Conservation (phyloP, 2,888 invertebrate species). For the Melanotus villosus region DNA sequence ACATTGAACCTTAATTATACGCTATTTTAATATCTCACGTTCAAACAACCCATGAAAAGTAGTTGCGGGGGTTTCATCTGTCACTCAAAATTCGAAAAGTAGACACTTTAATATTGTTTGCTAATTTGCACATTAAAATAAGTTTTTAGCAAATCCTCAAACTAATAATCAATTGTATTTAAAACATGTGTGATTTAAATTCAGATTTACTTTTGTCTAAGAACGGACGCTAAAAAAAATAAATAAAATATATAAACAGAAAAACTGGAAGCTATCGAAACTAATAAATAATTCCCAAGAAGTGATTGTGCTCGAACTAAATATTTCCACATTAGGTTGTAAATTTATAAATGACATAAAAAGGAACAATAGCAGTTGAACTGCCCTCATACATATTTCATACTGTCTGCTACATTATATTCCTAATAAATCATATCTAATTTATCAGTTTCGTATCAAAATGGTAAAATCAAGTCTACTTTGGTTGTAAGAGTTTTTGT, state of each 20-base stretch:
- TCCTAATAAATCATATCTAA: conserved; percentile 34
- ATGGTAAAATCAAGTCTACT: conserved; percentile 27
- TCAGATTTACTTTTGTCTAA: too few relatives aligned
- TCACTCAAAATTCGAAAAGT: conserved; percentile 13
- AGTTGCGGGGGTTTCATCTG: conserved; percentile 25
- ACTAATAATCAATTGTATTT: too few relatives aligned
- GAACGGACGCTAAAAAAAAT: too few relatives aligned
- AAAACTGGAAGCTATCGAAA: conserved; percentile 1
- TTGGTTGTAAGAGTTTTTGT: neutral
- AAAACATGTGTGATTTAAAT: too few relatives aligned
- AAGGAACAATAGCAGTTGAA: conserved; percentile 34
- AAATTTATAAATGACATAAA: conserved; percentile 27
- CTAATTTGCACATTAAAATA: conserved; percentile 1
- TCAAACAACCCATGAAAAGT: conserved; percentile 1
- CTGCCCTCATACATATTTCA: conserved; percentile 35
- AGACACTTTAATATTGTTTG: conserved; percentile 21
- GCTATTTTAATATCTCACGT: conserved; percentile 27
- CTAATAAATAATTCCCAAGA: conserved; percentile 29
- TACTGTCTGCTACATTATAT: conserved; percentile 28
- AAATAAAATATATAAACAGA: neutral
- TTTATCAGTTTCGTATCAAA: conserved; percentile 23
- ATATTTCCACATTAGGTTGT: conserved; percentile 28
- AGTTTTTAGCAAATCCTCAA: neutral
- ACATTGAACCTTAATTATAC: conserved; percentile 43
- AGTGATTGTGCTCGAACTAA: conserved; percentile 25